Evolutionary conservation across 2,888 invertebrate species (phyloP).

Genomic region (Hydropsyche betteni): DNA sequence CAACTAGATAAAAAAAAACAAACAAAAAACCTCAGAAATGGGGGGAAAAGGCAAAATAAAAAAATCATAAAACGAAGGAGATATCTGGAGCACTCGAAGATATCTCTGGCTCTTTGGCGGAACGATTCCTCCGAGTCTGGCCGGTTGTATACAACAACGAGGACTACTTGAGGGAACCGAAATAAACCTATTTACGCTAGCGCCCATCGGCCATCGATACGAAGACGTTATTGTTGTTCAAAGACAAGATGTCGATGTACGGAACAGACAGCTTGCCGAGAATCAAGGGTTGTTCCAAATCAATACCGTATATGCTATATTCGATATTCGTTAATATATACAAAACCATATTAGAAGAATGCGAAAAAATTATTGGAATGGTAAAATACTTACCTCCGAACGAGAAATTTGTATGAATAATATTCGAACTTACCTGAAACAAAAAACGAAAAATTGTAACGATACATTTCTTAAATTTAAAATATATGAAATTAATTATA

Average conservation of each 20-base stretch:
- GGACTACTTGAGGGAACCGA: slow-evolving; percentile 24
- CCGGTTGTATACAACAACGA: neutral
- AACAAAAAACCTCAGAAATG: too few relatives aligned
- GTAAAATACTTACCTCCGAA: too few relatives aligned
- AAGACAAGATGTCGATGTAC: slow-evolving; percentile 27
- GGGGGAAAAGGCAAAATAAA: too few relatives aligned
- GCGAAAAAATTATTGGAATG: too few relatives aligned
- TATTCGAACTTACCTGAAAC: slow-evolving; percentile 9
- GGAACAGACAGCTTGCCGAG: neutral
- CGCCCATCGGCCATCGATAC: slow-evolving; percentile 21
- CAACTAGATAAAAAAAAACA: too few relatives aligned
- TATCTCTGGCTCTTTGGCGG: slow-evolving; percentile 14
- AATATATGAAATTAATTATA: neutral
- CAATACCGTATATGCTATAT: neutral
- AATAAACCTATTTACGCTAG: slow-evolving; percentile 27
- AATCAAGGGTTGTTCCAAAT: slow-evolving; percentile 7
- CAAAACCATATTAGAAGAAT: too few relatives aligned
- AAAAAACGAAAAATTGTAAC: neutral
- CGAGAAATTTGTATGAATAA: neutral
- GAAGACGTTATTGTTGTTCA: slow-evolving; percentile 12
- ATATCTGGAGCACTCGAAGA: slow-evolving; percentile 23
- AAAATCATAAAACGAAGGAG: too few relatives aligned
- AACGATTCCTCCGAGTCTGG: slow-evolving; percentile 1
- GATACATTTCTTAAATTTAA: neutral
- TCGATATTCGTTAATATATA: too few relatives aligned